Evolutionary conservation across 2,888 invertebrate species (phyloP), one percentile per base, ranked within the genome.

Genomic region (Drosophila nr. medialis): DNA sequence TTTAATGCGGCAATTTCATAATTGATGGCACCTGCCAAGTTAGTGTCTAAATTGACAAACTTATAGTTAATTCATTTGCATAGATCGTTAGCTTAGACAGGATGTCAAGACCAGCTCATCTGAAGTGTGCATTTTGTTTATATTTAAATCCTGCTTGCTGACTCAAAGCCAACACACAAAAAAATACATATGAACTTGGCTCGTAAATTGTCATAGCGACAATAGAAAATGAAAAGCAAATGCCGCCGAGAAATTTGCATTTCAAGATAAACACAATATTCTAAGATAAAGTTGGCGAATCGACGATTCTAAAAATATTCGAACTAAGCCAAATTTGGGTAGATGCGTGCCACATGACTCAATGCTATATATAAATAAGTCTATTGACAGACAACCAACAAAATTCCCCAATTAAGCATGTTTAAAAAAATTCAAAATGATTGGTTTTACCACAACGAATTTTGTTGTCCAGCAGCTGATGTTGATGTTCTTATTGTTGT

Each of bases 351-450:
- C 48, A 32, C 45, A 59, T 86, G 86, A 86, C 61, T 86, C 88
- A 86, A 70, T 49, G 70, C 86, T 90, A 90, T 85, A 88, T 90
- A 90, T 85, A 88, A 86, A 86, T 90, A 86, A 65, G 15, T 40
- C 30, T 50, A 66, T 62, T 42, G 64, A 77, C 60, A 53, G 60
- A 13, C 32, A 38, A 50, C 40, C 56, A 62, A 32, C 34, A 45
- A 38, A 63, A 72, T 64, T 48, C 56, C 60, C 40, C 18, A 61
- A 58, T 66, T 40, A 71, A 63, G 56, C 54, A 63, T 64, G 48
- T 73, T 68, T 65, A 45, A 60, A 83, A 60, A 68, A 69, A 67
- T 69, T 65, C 68, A 63, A 60, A 68, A 58, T 76, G 75, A 65
- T 86, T 75, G 83, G 78, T 73, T 86, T 89, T 83, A 74, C 74